Evolutionary conservation across 2,888 invertebrate genomes (phyloP), one percentile per base, ranked within the genome.

Genomic region (Leptothorax acervorum): DNA sequence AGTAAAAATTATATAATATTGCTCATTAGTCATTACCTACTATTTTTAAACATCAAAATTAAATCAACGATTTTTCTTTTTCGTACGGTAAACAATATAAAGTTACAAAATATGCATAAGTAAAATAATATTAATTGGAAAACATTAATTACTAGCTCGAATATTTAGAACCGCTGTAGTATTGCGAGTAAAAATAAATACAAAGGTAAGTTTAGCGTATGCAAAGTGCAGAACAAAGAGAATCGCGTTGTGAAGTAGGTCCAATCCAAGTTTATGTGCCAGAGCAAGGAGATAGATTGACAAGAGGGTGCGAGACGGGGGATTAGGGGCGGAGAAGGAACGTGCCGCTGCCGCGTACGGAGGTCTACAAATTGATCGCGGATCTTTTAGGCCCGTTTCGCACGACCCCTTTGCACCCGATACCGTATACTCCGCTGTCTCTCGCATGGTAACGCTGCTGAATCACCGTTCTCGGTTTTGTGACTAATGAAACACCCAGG

Each of bases 391-490:
- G 83, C 86, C 82, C 68, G 87, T 88, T 90, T 90, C 90, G 87
- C 90, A 90, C 88, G 90, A 90, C 90, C 90, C 76, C 85, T 90
- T 86, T 90, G 90, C 90, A 90, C 90, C 73, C 86, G 88, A 90
- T 90, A 90, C 90, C 90, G 90, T 90, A 90, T 81, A 82, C 82
- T 86, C 55, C 82, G 79, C 70, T 70, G 79, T 90, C 74, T 86
- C 84, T 82, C 83, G 76, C 82, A 68, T 48, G 18, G 48, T 75
- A 85, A 63, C 82, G 85, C 85, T 87, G 88, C 88, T 90, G 90
- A 90, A 86, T 90, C 87, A 90, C 82, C 81, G 60, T 82, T 85
- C 70, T 81, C 74, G 75, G 79, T 87, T 90, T 90, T 84, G 87
- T 86, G 83, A 89, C 87, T 89, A 88, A 89, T 89, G 86, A 89